Evolutionary conservation across 2,113 vertebrate species (phyloP), one percentile per base, ranked within the genome.

Genomic region (Myotis davidii): DNA sequence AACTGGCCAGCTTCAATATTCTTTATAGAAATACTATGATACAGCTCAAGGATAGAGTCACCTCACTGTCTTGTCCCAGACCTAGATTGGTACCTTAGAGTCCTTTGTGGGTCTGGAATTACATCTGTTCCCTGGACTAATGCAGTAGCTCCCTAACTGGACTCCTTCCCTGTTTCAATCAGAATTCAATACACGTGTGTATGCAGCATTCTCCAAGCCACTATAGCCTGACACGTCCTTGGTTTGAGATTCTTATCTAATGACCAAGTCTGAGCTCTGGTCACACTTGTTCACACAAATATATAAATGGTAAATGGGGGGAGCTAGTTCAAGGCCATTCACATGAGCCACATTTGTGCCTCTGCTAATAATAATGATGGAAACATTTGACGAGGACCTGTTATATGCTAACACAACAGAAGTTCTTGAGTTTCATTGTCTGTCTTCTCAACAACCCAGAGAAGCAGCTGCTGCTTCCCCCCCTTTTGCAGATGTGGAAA

Each of bases 401-500:
- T 61, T 91, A 4, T 72, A 5, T 48, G 9, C 34, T 20, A 9
- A 29, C 8, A 13, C 17, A 6, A 0, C 1, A 0, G 65, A 25
- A 67, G 21, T 21, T 61, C 42, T 61, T 54, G 18, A 34, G 9
- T 8, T 96, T 83, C 45, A 14, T 37, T 27, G 21, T 59, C 45
- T 64, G 3, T 45, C 56, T 81, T 50, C 84, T 79, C 61, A 82
- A 29, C 32, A 77, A 54, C 37, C 72, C 74, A 32, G 13, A 5
- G 12, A 70, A 77, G 50, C 50, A 72, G 42, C 69, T 69, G 17
- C 18, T 61, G 39, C 54, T n/a, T n/a, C 11, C 14, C 18, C 10
- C 4, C 3, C 39, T 61, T 86, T 50, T 42, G 32, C 16, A 85
- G 25, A 86, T 69, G 32, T 72, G 32, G 59, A 95, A 95, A 93